phyloP scores from a whole-genome alignment of 2,888 invertebrate genomes.

The Cheilosia pagana region DNA sequence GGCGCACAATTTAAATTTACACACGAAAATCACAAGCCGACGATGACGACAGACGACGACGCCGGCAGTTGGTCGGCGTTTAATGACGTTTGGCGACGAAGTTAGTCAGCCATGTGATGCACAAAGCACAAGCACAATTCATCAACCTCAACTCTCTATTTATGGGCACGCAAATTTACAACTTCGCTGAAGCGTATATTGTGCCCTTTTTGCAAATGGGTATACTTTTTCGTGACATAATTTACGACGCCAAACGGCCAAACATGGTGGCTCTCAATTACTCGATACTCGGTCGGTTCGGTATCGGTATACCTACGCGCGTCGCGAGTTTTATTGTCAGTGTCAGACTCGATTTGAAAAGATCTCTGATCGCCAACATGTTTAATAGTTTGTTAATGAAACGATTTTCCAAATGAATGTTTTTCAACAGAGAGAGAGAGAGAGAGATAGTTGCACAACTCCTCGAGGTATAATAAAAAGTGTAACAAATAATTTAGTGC shows the following conservation, averaged over 20 bases:
- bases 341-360: neutral
- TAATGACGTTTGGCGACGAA: slow-evolving; percentile 56
- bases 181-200: slow-evolving; percentile 27
- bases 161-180: slow-evolving; percentile 20
- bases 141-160: neutral
- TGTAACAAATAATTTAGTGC: slow-evolving; percentile 17
- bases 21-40: slow-evolving; percentile 23
- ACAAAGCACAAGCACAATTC: slow-evolving; percentile 9
- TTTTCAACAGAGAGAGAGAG: too few relatives aligned
- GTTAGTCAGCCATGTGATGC: slow-evolving; percentile 32
- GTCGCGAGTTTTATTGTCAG: neutral
- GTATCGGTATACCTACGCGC: neutral
- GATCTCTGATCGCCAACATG: neutral
- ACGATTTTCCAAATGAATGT: slow-evolving; percentile 39
- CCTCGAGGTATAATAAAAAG: slow-evolving; percentile 29
- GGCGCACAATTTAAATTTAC: slow-evolving; percentile 31
- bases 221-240: slow-evolving; percentile 19
- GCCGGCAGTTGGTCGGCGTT: slow-evolving; percentile 9
- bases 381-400: slow-evolving; percentile 30
- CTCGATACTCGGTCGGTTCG: neutral
- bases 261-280: slow-evolving; percentile 6
- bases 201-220: slow-evolving; percentile 22
- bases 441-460: slow-evolving; percentile 14
- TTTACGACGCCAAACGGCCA: slow-evolving; percentile 12
- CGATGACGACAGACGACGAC: slow-evolving; percentile 31